A percentile compares a stretch with the other conserved stretches of the same genome.
Conservation (phyloP, 2,113 vertebrate species). For the Merops nubicus region DNA sequence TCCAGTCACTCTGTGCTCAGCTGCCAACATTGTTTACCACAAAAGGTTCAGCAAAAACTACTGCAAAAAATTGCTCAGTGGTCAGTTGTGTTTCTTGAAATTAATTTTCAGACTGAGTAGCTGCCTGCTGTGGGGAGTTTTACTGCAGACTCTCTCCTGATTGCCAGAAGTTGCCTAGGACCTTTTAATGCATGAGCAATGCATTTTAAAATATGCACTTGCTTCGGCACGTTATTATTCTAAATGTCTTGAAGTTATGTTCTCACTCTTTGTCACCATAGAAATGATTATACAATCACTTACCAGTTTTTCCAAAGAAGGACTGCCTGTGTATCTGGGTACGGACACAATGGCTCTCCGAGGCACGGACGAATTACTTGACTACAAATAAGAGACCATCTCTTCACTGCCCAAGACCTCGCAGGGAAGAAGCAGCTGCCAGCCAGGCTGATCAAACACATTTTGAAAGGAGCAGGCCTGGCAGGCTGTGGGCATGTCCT, state of each 20-base stretch:
- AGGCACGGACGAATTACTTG: background rate
- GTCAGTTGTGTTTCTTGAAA: conserved; percentile 57
- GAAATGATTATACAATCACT: conserved; percentile 65
- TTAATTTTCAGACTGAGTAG: conserved; percentile 64
- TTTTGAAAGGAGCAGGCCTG: background rate
- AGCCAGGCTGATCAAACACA: background rate
- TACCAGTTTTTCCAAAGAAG: conserved; percentile 6
- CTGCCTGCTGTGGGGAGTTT: conserved; percentile 32
- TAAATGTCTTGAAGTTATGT: conserved; percentile 51
- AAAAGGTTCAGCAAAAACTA: conserved; percentile 48
- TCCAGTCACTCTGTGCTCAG: conserved; percentile 17
- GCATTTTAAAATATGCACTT: conserved; percentile 44
- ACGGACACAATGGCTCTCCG: background rate
- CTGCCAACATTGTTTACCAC: conserved; percentile 50
- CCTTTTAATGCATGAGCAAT: conserved; percentile 1
- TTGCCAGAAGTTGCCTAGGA: conserved; percentile 33
- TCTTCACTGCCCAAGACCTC: background rate
- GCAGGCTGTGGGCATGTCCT: background rate
- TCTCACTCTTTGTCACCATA: conserved; percentile 60
- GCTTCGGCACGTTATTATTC: conserved; percentile 56
- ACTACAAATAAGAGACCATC: background rate
- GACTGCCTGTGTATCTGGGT: conserved; percentile 3
- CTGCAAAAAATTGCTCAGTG: conserved; percentile 50
- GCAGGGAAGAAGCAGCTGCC: background rate
- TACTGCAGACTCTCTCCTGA: conserved; percentile 21